Base-by-base conservation (phyloP, 2,888 invertebrate species). In the Atherix ibis region DNA sequence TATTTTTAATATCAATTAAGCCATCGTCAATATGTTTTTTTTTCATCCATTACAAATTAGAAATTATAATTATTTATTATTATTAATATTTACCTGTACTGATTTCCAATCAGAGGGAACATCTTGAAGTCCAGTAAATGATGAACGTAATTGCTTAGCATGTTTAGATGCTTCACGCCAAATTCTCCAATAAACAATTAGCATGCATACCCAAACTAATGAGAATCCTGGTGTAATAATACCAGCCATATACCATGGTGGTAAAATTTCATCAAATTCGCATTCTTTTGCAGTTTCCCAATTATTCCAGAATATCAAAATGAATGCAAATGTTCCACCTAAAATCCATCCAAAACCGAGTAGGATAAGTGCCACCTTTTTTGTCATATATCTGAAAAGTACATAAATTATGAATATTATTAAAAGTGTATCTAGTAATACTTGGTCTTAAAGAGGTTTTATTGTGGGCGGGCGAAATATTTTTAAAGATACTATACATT, bases 241-340 rank as follows among this genome's bases (percentile, higher is more conserved):
- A 8, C 56, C 63, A 6, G 54, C 54, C 48, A 62, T 51, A 41
- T 63, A 59, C 53, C 59, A 64, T 35, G 57, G 55, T 13, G 64
- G 56, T 27, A 73, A 49, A 39, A 80, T 71, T 53, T 73, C 66
- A 44, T 76, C 72, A 54, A 81, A 69, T 53, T 80, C 77, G 52
- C 82, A 82, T 26, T 64, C 55, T 36, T 63, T 51, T 9, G 67
- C 67, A 6, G 64, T 64, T 16, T 66, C 63, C 74, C 77, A 84
- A 44, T 72, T 71, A 58, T 84, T 83, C 81, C 81, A 83, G 56
- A 79, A 76, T 42, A 78, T 65, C 2, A 81, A 79, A 36, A 80
- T 68, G 36, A 70, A 67, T 41, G 80, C 74, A 41, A 81, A 64
- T 41, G 69, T 61, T 17, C 75, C 64, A 2, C 81, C 75, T 32